Evolutionary conservation across 2,797 vertebrate species (phyloP).

Genomic region (Tarsius wallacei): DNA sequence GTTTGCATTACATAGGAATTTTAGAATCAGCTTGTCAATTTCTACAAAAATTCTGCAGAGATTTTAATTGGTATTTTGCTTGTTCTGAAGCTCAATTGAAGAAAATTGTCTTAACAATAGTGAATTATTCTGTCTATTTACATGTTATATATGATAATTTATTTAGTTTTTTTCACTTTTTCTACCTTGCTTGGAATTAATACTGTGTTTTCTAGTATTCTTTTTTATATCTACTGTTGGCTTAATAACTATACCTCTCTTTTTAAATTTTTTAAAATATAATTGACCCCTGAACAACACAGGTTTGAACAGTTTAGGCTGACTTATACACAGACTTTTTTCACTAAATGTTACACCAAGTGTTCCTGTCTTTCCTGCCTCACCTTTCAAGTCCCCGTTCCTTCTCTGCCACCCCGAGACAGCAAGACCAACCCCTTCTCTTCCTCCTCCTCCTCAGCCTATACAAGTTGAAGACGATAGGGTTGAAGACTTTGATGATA

Average conservation of each 20-base stretch:
- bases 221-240: neutral
- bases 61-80: neutral
- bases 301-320: neutral
- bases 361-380: neutral
- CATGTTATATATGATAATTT: neutral
- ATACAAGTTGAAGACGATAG: neutral
- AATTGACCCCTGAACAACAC: neutral
- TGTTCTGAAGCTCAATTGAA: neutral
- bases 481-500: neutral
- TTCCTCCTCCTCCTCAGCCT: neutral
- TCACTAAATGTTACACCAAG: neutral
- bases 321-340: neutral
- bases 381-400: neutral
- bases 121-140: neutral
- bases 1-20: neutral
- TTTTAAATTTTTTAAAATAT: neutral
- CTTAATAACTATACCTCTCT: neutral
- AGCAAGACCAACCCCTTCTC: neutral
- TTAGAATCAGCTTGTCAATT: neutral
- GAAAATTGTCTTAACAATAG: neutral
- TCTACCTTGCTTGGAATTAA: neutral
- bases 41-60: neutral
- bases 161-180: neutral
- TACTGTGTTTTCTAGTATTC: neutral
- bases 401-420: neutral